Conservation (phyloP, 1,140 invertebrate genomes). For the Cyphomyrmex costatus region DNA sequence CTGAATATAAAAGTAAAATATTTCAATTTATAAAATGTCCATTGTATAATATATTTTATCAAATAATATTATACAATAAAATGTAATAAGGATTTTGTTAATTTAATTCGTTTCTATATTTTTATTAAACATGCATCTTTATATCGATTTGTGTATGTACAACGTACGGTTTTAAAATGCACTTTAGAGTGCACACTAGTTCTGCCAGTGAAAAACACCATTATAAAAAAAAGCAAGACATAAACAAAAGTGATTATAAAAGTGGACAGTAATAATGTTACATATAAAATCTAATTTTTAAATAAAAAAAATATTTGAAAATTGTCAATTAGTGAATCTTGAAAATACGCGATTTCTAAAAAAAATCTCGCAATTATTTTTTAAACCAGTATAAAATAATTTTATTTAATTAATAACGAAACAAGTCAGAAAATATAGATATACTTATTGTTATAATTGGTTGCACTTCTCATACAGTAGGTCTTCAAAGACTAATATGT, state of each 20-base stretch:
- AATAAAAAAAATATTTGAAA: background rate
- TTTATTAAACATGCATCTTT: too few relatives aligned
- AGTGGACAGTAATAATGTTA: background rate
- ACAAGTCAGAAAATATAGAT: background rate
- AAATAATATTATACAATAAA: too few relatives aligned
- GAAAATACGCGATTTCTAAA: background rate
- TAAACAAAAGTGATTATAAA: conserved; percentile 1
- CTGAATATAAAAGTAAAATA: too few relatives aligned
- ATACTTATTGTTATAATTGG: background rate
- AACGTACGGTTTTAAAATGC: too few relatives aligned
- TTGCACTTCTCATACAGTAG: background rate
- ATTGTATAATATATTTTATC: too few relatives aligned
- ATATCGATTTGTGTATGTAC: too few relatives aligned
- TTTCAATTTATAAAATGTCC: too few relatives aligned
- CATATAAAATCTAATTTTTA: background rate
- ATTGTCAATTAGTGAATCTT: background rate
- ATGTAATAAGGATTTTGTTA: too few relatives aligned
- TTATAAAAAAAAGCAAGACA: background rate
- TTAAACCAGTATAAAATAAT: background rate
- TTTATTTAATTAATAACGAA: background rate
- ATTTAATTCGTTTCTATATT: too few relatives aligned
- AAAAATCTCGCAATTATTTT: background rate
- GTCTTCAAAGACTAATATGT: background rate
- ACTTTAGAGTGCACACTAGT: too few relatives aligned
- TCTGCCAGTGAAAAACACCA: too few relatives aligned